Conservation (phyloP, 1,140 invertebrate genomes). For the Tetramorium simillimum region DNA sequence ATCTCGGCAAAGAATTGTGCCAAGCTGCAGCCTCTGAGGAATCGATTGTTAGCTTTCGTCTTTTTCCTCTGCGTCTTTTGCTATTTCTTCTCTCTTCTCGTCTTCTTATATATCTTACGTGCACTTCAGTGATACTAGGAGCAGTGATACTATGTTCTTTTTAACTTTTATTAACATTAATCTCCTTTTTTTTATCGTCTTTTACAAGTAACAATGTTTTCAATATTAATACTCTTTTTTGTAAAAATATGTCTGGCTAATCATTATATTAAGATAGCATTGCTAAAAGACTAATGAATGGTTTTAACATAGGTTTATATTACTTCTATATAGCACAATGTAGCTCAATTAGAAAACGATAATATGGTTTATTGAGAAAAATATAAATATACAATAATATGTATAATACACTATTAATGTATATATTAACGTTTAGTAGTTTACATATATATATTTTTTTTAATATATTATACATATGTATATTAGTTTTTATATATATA, state of each 20-base stretch:
- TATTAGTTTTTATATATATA: too few relatives aligned
- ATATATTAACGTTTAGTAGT: too few relatives aligned
- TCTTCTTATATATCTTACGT: neutral
- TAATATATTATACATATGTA: too few relatives aligned
- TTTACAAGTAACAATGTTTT: neutral
- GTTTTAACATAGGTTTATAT: neutral
- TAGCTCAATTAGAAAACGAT: neutral
- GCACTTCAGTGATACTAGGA: neutral
- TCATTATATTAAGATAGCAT: neutral
- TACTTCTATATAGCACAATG: neutral
- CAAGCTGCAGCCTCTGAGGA: slow-evolving; percentile 72
- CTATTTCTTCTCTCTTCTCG: neutral
- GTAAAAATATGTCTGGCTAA: neutral
- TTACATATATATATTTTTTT: too few relatives aligned
- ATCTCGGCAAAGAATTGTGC: slow-evolving; percentile 68
- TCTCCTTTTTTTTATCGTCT: neutral
- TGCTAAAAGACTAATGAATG: neutral
- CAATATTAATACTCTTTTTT: neutral
- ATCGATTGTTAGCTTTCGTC: slow-evolving; percentile 69
- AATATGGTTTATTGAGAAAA: neutral
- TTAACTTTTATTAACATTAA: slow-evolving; percentile 4
- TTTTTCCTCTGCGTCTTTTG: slow-evolving; percentile 45
- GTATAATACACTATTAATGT: too few relatives aligned
- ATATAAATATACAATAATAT: too few relatives aligned
- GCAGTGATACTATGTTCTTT: neutral